Conservation (phyloP, 2,888 invertebrate species). For the Ariolimax columbianus region DNA sequence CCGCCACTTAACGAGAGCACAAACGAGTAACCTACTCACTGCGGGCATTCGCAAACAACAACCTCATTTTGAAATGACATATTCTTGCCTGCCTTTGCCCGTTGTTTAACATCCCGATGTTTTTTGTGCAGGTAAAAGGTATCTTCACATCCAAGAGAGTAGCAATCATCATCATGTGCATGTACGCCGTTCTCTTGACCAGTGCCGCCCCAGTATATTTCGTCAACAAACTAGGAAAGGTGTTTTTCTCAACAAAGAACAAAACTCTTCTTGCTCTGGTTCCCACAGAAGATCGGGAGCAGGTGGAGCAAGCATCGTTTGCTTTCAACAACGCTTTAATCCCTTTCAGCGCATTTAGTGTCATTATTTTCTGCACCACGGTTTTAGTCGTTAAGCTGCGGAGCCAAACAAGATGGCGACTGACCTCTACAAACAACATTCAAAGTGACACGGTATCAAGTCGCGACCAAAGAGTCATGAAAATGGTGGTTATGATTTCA, state of each 20-base stretch:
- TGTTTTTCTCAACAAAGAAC: constrained; percentile 2
- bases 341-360: background rate
- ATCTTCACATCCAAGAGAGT: constrained; percentile 12
- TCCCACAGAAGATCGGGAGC: background rate
- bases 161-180: background rate
- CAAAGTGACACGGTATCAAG: background rate
- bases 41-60: too few relatives aligned
- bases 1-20: too few relatives aligned
- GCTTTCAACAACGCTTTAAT: constrained; percentile 4
- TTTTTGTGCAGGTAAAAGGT: background rate
- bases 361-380: background rate
- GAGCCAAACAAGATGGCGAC: constrained; percentile 4
- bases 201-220: constrained; percentile 8
- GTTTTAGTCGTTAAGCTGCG: background rate
- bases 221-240: constrained; percentile 17
- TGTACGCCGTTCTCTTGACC: background rate
- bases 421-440: background rate
- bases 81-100: too few relatives aligned
- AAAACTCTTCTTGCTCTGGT: constrained; percentile 7
- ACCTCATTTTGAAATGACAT: too few relatives aligned
- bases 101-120: too few relatives aligned
- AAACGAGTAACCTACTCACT: too few relatives aligned
- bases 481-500: constrained; percentile 34
- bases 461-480: constrained; percentile 9
- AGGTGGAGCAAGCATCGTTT: constrained; percentile 6